Base-by-base conservation (phyloP, 2,113 vertebrate genomes). In the Dinomys branickii region DNA sequence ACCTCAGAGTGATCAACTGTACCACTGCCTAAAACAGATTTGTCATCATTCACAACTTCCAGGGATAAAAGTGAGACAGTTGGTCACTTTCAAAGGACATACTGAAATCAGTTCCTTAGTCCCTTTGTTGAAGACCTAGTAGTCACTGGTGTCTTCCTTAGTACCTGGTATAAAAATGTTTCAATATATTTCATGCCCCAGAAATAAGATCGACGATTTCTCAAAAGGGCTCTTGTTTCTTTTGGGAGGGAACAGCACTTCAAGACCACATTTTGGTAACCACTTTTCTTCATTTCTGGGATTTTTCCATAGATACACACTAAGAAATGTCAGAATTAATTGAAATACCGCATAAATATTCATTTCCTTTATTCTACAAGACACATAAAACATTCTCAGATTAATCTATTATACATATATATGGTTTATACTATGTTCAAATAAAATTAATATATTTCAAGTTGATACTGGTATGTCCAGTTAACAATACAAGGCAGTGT, bases 261-360 rank as follows among this genome's bases (percentile, higher is more conserved):
- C 56, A 97, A 97, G 50, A 96, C 26, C 73, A 96, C 63, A 92
- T 83, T 95, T 71, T 91, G 19, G 13, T 58, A 95, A 94, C 12
- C 12, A 94, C 44, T 8, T 80, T 94, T 96, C 38, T 73, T 94
- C 58, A 95, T 78, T 96, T 94, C 90, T 94, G 9, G 75, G 41
- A 73, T 78, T 93, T 94, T 81, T 56, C 67, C 67, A 44, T 3
- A 96, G 30, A 84, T 19, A 90, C 3, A 80, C n/a, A 38, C 56
- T 78, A 90, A 44, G 63, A 97, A 97, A 97, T 92, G 82, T 78
- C 78, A 88, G 33, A 95, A 95, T 81, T 95, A 94, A 96, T 81
- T 96, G 90, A 97, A 97, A 90, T 71, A 95, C 75, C 63, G 83
- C 22, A 94, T 94, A 95, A 90, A 95, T 94, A 95, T 92, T 95